Percentiles rank a stretch among this genome's conserved stretches.
Conservation (phyloP, 2,113 vertebrate genomes). For the Balaeniceps rex region DNA sequence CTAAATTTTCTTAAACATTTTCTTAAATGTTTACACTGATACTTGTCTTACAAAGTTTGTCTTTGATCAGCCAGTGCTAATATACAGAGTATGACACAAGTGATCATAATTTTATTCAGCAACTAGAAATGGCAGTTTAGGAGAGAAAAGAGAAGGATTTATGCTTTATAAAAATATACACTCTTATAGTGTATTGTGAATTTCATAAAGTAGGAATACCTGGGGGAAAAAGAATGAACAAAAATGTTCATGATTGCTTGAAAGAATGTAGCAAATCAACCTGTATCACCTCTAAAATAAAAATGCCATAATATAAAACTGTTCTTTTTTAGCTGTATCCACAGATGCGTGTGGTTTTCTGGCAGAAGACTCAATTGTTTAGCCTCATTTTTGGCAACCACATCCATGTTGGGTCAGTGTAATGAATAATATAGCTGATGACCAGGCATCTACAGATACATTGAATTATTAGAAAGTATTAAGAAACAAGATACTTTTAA, state of each 20-base stretch:
- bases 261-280: background rate
- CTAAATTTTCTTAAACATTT: conserved; percentile 28
- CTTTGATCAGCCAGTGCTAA: conserved; percentile 21
- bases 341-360: background rate
- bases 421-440: background rate
- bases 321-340: background rate
- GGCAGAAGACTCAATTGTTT: background rate
- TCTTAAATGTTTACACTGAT: background rate
- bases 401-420: background rate
- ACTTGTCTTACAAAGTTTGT: conserved; percentile 18
- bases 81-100: background rate
- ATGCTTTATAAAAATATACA: background rate
- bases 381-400: background rate
- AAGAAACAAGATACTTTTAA: background rate
- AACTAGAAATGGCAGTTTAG: background rate
- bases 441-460: background rate
- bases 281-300: background rate
- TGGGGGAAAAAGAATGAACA: background rate
- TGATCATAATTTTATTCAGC: background rate
- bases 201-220: background rate
- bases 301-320: background rate
- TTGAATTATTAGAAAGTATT: background rate
- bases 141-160: background rate
- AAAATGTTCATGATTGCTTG: background rate
- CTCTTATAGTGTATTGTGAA: background rate